phyloP scores from a whole-genome alignment of 2,113 vertebrate genomes.

The Thryonomys swinderianus region DNA sequence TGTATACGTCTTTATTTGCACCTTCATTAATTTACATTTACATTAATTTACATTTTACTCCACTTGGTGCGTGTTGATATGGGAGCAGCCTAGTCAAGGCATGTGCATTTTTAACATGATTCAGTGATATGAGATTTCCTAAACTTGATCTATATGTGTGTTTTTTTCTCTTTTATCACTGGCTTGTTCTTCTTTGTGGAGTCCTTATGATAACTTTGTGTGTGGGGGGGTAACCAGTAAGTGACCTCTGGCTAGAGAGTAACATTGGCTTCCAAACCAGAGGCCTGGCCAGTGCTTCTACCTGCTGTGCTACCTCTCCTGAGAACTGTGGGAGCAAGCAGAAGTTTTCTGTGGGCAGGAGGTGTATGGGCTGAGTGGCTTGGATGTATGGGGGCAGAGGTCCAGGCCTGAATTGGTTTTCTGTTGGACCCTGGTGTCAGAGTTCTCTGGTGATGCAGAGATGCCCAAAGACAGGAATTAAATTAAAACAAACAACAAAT shows the following conservation, averaged over 20 bases:
- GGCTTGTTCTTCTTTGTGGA: neutral
- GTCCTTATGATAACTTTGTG: neutral
- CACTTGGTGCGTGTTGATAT: neutral
- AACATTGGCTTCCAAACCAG: neutral
- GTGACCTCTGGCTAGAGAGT: neutral
- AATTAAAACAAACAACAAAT: neutral
- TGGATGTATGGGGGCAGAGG: accelerated
- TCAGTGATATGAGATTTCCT: neutral
- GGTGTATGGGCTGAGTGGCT: neutral
- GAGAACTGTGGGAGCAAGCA: neutral
- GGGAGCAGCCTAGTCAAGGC: neutral
- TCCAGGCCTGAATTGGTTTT: neutral
- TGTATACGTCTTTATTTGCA: neutral
- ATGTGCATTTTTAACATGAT: neutral
- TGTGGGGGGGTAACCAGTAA: neutral
- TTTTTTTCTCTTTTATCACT: neutral
- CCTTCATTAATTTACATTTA: neutral
- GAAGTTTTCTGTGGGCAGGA: neutral
- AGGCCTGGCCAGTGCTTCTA: neutral
- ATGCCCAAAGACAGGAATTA: neutral
- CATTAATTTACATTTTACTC: too few relatives aligned
- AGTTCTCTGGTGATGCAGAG: neutral
- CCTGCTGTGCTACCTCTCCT: neutral
- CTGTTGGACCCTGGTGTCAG: too few relatives aligned
- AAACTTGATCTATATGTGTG: neutral